Conservation (phyloP, 2,113 vertebrate species). For the Arenaria interpres region DNA sequence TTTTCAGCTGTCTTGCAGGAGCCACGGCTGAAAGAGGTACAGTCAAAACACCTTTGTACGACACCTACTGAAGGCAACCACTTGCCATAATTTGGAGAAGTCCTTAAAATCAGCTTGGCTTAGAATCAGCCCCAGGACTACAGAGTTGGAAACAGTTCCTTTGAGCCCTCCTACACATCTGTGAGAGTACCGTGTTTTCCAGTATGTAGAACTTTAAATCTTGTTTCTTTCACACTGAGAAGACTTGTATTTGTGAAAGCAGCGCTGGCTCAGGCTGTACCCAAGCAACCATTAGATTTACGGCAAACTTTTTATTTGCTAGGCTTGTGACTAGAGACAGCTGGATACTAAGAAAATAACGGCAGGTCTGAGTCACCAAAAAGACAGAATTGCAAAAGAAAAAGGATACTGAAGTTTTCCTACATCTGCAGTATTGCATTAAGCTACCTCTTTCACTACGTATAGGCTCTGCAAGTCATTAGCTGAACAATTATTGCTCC, state of each 20-base stretch:
- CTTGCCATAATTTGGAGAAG: background rate
- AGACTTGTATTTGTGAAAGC: background rate
- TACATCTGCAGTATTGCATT: background rate
- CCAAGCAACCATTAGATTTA: slow-evolving; percentile 29
- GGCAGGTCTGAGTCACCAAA: slow-evolving; percentile 31
- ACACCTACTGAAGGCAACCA: background rate
- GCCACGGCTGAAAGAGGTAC: background rate
- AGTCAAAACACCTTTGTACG: background rate
- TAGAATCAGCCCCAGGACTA: background rate
- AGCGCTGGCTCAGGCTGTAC: slow-evolving; percentile 3
- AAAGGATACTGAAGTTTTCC: background rate
- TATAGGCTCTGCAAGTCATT: background rate
- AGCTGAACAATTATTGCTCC: background rate
- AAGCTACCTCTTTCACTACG: background rate
- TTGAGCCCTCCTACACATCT: background rate
- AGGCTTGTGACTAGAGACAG: slow-evolving; percentile 19
- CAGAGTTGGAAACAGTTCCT: background rate
- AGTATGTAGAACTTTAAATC: background rate
- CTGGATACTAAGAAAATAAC: slow-evolving; percentile 10
- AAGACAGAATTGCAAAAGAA: background rate
- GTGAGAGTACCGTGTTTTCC: background rate
- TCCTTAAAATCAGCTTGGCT: background rate
- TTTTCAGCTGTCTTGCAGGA: background rate
- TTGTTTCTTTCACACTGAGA: background rate
- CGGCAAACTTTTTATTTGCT: background rate